Evolutionary conservation across 2,888 invertebrate genomes (phyloP).

Genomic region (Drosophila tripunctata): DNA sequence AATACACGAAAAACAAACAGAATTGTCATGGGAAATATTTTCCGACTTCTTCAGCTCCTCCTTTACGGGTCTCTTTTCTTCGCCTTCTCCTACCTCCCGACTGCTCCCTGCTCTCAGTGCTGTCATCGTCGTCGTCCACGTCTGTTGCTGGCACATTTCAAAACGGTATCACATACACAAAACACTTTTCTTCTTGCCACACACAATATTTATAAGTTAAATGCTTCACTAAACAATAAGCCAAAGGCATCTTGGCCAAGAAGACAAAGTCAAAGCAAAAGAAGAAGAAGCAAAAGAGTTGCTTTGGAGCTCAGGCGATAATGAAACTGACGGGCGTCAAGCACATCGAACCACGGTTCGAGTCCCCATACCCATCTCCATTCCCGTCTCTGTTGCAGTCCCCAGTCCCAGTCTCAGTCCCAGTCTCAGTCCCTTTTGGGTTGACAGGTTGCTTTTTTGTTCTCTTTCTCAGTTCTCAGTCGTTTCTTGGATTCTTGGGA

Average conservation of each 20-base stretch:
- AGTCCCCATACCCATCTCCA: neutral
- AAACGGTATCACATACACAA: conserved; percentile 74
- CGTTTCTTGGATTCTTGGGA: conserved; percentile 42
- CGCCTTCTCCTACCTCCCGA: neutral
- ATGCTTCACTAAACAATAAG: conserved; percentile 80
- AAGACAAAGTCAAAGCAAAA: neutral
- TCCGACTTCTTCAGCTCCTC: conserved; percentile 46
- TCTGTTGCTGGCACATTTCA: conserved; percentile 64
- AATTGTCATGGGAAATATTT: conserved; percentile 81
- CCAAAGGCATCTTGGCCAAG: conserved; percentile 35
- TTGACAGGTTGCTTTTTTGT: conserved; percentile 66
- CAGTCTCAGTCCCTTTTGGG: too few species aligned
- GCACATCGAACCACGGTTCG: conserved; percentile 60
- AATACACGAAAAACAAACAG: conserved; percentile 79
- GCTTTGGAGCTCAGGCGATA: conserved; percentile 55
- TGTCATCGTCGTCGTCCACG: conserved; percentile 9
- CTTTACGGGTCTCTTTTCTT: conserved; percentile 3
- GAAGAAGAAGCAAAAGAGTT: neutral
- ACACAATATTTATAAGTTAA: conserved; percentile 77
- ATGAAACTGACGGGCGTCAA: conserved; percentile 70
- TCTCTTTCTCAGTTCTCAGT: conserved; percentile 13
- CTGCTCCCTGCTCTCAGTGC: neutral
- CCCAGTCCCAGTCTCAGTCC: conserved; percentile 29
- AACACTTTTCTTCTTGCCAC: conserved; percentile 73
- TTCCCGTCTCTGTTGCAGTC: too few species aligned